Evolutionary conservation across 2,888 invertebrate species (phyloP), one percentile per base, ranked within the genome.

Genomic region (Leptodirus hochenwartii): DNA sequence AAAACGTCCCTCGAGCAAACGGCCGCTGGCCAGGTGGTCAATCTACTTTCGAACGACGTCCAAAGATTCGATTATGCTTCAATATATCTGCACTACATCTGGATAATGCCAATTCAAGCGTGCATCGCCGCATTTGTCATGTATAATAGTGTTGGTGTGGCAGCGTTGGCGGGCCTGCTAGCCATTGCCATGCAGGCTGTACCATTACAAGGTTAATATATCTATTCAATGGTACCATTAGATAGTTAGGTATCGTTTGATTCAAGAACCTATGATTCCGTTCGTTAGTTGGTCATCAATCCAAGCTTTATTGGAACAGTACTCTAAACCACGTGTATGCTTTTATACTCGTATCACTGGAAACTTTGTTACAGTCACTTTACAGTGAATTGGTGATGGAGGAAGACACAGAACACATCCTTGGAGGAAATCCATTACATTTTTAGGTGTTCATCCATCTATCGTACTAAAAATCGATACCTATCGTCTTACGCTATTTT

Each of bases 11-110:
- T 88, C 22, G 76, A 78, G 1, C 70, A 84, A 46, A 85, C 87
- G 0, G 79, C 87, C 53, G 52, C 77, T 39, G 85, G 84, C 0
- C 77, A 82, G 52, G 69, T 87, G 42, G 72, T 85, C 26, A 87
- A 85, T 50, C 53, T 87, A 32, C 62, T 87, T 56, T 81, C 84
- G 1, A 85, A 84, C 43, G 87, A 87, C 47, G 82, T 85, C 3
- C 72, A 72, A 42, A 64, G 82, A 37, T 81, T 85, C 48, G 85
- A 85, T 47, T 53, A 71, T 51, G 67, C 72, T 13, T 64, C 73
- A 12, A 43, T 69, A 28, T 71, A 70, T 46, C 51, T 81, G 9
- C 78, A 82, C 52, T 82, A 74, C 47, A 51, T 82, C 25, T 80
- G 81, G 79, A 68, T 82, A 31, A 77, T 77, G 56, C 84, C 84